Base-by-base conservation (phyloP, 2,113 vertebrate species). In the Pygoscelis antarcticus region DNA sequence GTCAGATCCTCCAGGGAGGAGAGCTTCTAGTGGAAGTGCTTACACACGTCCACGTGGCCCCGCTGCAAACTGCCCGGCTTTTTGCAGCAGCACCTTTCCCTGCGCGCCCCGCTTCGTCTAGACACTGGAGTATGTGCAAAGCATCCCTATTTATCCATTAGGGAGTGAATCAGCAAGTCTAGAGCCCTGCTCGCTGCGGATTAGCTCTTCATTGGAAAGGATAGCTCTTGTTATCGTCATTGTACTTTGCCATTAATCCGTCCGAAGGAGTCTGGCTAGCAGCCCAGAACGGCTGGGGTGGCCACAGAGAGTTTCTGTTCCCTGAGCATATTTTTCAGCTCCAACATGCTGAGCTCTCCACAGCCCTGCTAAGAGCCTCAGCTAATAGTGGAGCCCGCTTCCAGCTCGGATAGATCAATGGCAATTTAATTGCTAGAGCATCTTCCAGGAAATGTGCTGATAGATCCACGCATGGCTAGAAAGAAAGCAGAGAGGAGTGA, bases 121-220 rank as follows among this genome's bases (percentile, higher is more conserved):
- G 64, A 60, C 34, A 10, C 52, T 0, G 1, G 62, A 14, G 40
- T 5, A 3, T 0, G 18, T 11, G 34, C 65, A 32, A 11, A 81
- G 78, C 61, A 74, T 42, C 81, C 83, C 58, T 18, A n/a, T 17
- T 69, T 10, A 49, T 16, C 68, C 92, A 51, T 19, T n/a, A 27
- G 25, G 13, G 60, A 34, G 55, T 93, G 96, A 97, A 62, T 88
- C 96, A 93, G 89, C 96, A 46, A 34, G 21, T 12, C 70, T 13
- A 30, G 44, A 40, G 55, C 75, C 61, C 36, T 6, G 22, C 70
- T 27, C 2, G 1, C 81, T 4, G 8, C 9, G 20, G 38, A 72
- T 78, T 75, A 74, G 80, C 61, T 85, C 84, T 78, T 52, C 77
- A 4, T 20, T 15, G 79, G 34, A 11, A 10, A 27, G 30, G 44